These are phyloP conservation scores for Ditylenchus weischeri DNA, from an alignment of 2,888 invertebrate genomes.

Conservation along the genomic window DNA sequence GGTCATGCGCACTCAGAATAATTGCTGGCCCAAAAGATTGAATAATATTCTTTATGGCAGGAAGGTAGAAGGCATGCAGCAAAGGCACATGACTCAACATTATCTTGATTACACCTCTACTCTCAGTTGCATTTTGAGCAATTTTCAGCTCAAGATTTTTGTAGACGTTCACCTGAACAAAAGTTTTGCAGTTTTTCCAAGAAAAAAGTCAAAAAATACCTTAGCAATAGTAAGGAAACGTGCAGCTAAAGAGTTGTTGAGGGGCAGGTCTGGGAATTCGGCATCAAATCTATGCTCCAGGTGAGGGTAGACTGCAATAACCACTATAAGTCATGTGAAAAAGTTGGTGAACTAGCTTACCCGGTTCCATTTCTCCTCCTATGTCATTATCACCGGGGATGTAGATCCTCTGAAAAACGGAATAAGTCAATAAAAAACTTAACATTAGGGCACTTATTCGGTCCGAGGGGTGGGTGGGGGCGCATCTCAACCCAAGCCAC, in stretches of 20 bases:
- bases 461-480: too few species aligned
- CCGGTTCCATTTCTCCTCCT: constrained; percentile 75
- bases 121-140: constrained; percentile 9
- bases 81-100: constrained; percentile 32
- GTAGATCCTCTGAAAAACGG: constrained; percentile 66
- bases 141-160: background rate
- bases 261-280: constrained; percentile 14
- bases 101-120: constrained; percentile 15
- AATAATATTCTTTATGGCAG: constrained; percentile 15
- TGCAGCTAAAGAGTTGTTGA: constrained; percentile 5
- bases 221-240: background rate
- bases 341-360: too few species aligned
- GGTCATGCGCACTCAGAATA: constrained; percentile 63
- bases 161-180: constrained; percentile 4
- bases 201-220: constrained; percentile 5
- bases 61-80: constrained; percentile 16
- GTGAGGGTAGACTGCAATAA: constrained; percentile 26
- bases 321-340: background rate
- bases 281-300: constrained; percentile 19
- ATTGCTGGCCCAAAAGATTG: constrained; percentile 48
- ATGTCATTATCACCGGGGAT: constrained; percentile 95
- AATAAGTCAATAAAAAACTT: too few species aligned
- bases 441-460: too few species aligned
- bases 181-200: background rate
- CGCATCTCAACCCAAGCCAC: too few species aligned